These are phyloP conservation scores for Euglossa dilemma DNA, from an alignment of 1,140 invertebrate genomes.

Conservation along the genomic window DNA sequence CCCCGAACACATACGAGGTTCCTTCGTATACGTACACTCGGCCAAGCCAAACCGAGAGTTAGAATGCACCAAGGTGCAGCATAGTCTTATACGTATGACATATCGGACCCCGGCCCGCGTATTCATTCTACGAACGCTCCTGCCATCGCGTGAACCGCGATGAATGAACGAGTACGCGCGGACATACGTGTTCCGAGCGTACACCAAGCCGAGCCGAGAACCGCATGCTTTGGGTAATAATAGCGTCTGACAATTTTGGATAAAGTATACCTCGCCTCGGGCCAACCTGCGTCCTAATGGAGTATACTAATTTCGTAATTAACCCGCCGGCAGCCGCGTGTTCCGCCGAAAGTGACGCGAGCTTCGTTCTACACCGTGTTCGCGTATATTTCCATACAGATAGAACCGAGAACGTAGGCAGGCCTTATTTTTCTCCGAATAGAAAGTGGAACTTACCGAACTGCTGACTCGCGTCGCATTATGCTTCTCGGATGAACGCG, in stretches of 20 bases:
- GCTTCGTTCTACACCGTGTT: not conserved
- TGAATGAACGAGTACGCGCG: slow-evolving; percentile 53
- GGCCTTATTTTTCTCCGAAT: not conserved
- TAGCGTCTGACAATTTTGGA: slow-evolving; percentile 44
- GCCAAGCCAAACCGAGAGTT: slow-evolving; percentile 35
- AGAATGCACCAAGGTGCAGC: slow-evolving; percentile 55
- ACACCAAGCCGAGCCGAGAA: not conserved
- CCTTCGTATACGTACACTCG: slow-evolving; percentile 28
- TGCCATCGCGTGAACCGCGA: slow-evolving; percentile 38
- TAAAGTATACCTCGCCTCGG: not conserved
- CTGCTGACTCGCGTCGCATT: not conserved
- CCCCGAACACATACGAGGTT: slow-evolving; percentile 44
- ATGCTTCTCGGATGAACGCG: not conserved
- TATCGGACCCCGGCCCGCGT: slow-evolving; percentile 10
- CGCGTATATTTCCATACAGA: not conserved
- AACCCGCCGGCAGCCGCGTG: not conserved
- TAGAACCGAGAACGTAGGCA: not conserved
- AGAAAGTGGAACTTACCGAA: slow-evolving; percentile 3
- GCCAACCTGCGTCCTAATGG: not conserved
- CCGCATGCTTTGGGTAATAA: slow-evolving; percentile 41
- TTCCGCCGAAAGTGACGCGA: not conserved
- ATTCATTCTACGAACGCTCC: slow-evolving; percentile 45
- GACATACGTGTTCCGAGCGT: slow-evolving; percentile 3
- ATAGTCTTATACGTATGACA: slow-evolving; percentile 52
- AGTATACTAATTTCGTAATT: slow-evolving; percentile 9